phyloP scores from a whole-genome alignment of 2,113 vertebrate species.

The Xiphorhynchus elegans region DNA sequence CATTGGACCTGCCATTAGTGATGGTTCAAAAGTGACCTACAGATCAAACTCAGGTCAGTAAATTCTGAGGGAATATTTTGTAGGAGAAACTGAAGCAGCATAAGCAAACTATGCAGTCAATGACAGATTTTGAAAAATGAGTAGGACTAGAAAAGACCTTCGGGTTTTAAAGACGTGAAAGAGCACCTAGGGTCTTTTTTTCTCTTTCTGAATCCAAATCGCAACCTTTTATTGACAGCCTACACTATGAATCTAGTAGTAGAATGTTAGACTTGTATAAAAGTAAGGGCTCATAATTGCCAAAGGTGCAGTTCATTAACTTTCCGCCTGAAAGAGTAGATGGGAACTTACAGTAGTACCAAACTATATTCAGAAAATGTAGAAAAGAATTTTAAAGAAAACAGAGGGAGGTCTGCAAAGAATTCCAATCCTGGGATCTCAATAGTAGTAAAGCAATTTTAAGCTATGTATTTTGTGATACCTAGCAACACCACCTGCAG shows the following conservation, averaged over 20 bases:
- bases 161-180: background rate
- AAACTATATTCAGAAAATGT: background rate
- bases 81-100: background rate
- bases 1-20: background rate
- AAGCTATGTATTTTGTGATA: background rate
- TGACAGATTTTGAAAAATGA: background rate
- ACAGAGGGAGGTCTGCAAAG: background rate
- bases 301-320: background rate
- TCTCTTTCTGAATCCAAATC: background rate
- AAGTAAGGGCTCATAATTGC: background rate
- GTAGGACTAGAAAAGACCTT: background rate
- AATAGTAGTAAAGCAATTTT: background rate
- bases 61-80: background rate
- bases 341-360: background rate
- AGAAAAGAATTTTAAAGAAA: background rate
- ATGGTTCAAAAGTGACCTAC: background rate
- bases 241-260: background rate
- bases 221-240: background rate
- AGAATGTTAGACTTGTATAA: background rate
- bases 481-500: background rate
- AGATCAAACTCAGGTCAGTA: background rate
- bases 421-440: background rate
- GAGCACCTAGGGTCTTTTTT: background rate
- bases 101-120: background rate
- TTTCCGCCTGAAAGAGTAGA: background rate